Conservation (phyloP, 2,113 vertebrate species). For the Kryptolebias marmoratus region DNA sequence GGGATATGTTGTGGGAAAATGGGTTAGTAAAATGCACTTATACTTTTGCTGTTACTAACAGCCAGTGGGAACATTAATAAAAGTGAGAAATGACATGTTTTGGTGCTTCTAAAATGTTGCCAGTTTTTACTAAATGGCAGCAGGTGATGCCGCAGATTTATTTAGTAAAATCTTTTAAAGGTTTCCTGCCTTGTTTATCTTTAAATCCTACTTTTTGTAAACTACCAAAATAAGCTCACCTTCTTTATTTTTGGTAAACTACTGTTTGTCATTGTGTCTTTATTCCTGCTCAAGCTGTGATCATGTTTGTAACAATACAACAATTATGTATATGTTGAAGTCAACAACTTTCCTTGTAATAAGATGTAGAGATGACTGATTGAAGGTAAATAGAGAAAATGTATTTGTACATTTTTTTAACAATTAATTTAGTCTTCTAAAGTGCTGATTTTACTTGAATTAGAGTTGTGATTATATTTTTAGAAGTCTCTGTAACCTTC, state of each 20-base stretch:
- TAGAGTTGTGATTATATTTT: background rate
- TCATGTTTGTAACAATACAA: background rate
- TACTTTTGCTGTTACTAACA: slow-evolving; percentile 6
- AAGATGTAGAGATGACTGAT: slow-evolving; percentile 2
- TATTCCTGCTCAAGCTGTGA: background rate
- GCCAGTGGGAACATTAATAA: background rate
- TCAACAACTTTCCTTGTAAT: slow-evolving; percentile 1
- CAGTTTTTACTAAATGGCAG: slow-evolving; percentile 7
- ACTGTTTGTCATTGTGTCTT: slow-evolving; percentile 2
- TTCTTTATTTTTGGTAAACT: background rate
- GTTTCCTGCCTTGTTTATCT: too few relatives aligned
- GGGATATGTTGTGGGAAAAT: background rate
- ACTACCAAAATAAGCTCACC: background rate
- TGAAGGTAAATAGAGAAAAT: background rate
- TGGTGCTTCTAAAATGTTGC: slow-evolving; percentile 1
- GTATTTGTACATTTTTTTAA: slow-evolving; percentile 21
- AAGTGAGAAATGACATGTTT: background rate
- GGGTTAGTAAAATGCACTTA: background rate
- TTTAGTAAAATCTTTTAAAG: background rate
- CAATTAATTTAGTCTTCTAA: background rate
- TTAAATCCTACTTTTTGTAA: background rate
- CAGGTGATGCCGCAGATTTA: background rate
- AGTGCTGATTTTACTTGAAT: slow-evolving; percentile 10
- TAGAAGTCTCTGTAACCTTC: slow-evolving; percentile 2
- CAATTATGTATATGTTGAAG: background rate